Percentiles rank a stretch among this genome's conserved stretches.
phyloP scores from a whole-genome alignment of 2,113 vertebrate species.

The Indicator indicator region DNA sequence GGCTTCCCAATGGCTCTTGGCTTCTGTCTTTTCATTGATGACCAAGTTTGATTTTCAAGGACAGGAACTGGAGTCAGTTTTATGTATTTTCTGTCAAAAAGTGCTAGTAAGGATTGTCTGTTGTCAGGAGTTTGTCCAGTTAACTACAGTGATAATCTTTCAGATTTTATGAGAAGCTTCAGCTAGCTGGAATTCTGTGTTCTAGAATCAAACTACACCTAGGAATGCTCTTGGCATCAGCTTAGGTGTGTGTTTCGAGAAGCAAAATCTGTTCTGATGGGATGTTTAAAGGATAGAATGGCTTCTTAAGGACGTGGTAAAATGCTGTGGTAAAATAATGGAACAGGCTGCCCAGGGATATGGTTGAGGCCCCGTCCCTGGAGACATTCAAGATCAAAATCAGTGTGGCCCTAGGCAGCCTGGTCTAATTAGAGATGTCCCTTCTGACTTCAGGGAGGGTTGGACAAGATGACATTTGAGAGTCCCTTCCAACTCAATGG shows the following conservation, averaged over 20 bases:
- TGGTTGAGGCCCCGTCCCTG: too few species aligned
- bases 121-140: background rate
- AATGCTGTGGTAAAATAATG: too few species aligned
- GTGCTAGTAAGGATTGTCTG: background rate
- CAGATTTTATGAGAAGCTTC: background rate
- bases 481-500: too few species aligned
- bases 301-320: background rate
- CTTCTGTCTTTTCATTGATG: background rate
- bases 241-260: background rate
- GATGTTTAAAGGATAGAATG: accelerated
- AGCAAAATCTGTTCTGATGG: background rate
- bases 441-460: too few species aligned
- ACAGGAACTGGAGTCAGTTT: background rate
- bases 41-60: background rate
- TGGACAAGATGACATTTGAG: too few species aligned
- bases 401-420: too few species aligned
- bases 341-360: too few species aligned
- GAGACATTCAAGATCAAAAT: too few species aligned
- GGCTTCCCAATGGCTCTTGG: background rate
- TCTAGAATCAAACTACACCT: background rate
- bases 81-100: background rate
- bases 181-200: background rate
- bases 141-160: background rate
- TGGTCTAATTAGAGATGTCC: too few species aligned
- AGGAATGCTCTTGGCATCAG: background rate